Conservation (phyloP, 2,113 vertebrate species). For the Hippocampus zosterae region DNA sequence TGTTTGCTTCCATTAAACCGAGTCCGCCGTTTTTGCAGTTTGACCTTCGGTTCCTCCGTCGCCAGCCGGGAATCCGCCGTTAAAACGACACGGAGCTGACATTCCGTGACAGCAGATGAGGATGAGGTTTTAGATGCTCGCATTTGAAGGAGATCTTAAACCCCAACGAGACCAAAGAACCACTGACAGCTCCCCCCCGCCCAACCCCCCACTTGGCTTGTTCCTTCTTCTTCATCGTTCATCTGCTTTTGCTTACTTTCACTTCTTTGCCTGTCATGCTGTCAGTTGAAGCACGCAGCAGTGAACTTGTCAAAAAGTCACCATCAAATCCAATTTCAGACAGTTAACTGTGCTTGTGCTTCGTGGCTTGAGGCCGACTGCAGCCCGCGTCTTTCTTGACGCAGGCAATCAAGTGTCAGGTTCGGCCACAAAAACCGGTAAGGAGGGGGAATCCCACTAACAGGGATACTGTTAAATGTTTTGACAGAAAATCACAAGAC, state of each 20-base stretch:
- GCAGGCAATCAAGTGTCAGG: constrained; percentile 8
- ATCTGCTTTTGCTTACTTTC: constrained; percentile 32
- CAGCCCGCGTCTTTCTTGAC: constrained; percentile 8
- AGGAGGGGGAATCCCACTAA: too few relatives aligned
- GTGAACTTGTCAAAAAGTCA: constrained; percentile 23
- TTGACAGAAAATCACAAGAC: too few relatives aligned
- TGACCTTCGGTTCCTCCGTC: constrained; percentile 58
- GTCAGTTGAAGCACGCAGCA: constrained; percentile 44
- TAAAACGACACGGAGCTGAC: constrained; percentile 53
- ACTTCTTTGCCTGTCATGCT: constrained; percentile 39
- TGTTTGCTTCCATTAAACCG: constrained; percentile 46
- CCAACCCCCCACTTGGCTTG: constrained; percentile 45
- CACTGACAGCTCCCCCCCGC: constrained; percentile 55
- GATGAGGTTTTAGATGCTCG: constrained; percentile 48
- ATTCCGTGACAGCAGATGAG: constrained; percentile 58
- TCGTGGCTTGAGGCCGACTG: constrained; percentile 19
- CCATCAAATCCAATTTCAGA: constrained; percentile 23
- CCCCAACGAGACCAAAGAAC: constrained; percentile 41
- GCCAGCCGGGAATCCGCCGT: constrained; percentile 46
- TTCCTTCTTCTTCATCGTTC: constrained; percentile 50
- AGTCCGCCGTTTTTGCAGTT: constrained; percentile 40
- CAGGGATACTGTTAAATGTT: too few relatives aligned
- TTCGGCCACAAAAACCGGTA: too few relatives aligned
- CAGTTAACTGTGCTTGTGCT: constrained; percentile 10
- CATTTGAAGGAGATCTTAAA: constrained; percentile 62